Base-by-base conservation (phyloP, 2,888 invertebrate genomes). In the Mantis religiosa region DNA sequence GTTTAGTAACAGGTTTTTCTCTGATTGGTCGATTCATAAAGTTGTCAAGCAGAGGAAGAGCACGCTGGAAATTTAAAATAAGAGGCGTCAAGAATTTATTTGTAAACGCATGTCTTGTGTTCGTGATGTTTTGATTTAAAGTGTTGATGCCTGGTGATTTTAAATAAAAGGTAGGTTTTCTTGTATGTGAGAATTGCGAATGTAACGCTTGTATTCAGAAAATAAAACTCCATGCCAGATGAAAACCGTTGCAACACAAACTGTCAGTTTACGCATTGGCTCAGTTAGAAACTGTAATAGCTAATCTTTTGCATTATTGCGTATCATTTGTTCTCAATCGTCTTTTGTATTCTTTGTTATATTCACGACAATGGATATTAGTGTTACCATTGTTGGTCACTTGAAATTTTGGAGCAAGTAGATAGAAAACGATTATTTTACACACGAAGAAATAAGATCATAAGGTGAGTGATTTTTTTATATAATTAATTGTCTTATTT, bases 41-140 rank as follows among this genome's bases (percentile, higher is more conserved):
- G 54, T 20, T 20, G 54, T 20, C 20, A 71, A 71, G 54, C 14
- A 20, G 41, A 41, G 20, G 0, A 71, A 3, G 2, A 20, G 54
- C 20, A 71, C 54, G 86, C 86, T 86, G 86, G 86, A 86, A 86
- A 86, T 86, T 86, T 28, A 81, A 86, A 86, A 81, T 14, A 20
- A 20, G 14, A 20, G n/a, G n/a, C n/a, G n/a, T n/a, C n/a, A n/a
- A n/a, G n/a, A n/a, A n/a, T n/a, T n/a, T n/a, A n/a, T n/a, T n/a
- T n/a, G n/a, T n/a, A n/a, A n/a, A 71, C 3, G 54, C 20, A 30
- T 30, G 30, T 30, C 30, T 30, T 4, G 20, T 0, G 15, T 71
- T 71, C 20, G 54, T 4, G 14, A 20, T 14, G 4, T 20, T 0
- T 20, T 71, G 54, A 14, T 20, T 71, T 71, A 20, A 71, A 14